Evolutionary conservation across 2,113 vertebrate species (phyloP).

Genomic region (Syngnathus typhle): DNA sequence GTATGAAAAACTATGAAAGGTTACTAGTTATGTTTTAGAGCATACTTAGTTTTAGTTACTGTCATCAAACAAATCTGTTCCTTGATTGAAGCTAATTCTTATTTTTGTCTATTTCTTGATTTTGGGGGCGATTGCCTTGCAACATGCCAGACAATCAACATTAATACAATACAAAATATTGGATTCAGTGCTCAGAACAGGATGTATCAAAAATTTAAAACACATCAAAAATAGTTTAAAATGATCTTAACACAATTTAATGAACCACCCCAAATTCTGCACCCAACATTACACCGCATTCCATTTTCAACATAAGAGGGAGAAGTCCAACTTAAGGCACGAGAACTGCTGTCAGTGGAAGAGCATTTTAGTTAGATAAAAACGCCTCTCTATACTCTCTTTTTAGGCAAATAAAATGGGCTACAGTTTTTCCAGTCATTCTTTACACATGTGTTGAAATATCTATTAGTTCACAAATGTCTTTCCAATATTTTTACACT

Average conservation of each 20-base stretch:
- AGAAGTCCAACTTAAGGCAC: slow-evolving; percentile 61
- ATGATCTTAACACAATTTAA: background rate
- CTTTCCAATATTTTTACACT: slow-evolving; percentile 1
- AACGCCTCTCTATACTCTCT: background rate
- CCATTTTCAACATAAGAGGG: slow-evolving; percentile 25
- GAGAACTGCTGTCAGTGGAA: slow-evolving; percentile 26
- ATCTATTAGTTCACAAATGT: background rate
- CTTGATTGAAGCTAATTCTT: background rate
- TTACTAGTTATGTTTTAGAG: background rate
- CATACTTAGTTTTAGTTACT: too few species aligned
- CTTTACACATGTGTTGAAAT: background rate
- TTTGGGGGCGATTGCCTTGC: background rate
- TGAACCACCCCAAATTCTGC: background rate
- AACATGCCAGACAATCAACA: background rate
- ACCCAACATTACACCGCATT: background rate
- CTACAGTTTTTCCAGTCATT: slow-evolving; percentile 1
- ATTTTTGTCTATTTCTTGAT: background rate
- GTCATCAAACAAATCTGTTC: background rate
- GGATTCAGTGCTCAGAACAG: background rate
- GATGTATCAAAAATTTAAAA: background rate
- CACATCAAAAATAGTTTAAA: background rate
- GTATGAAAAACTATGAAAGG: background rate
- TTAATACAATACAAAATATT: background rate
- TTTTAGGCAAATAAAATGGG: background rate
- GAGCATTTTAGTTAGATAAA: slow-evolving; percentile 7